phyloP scores from a whole-genome alignment of 2,888 invertebrate species.

The Rhagonycha fulva region DNA sequence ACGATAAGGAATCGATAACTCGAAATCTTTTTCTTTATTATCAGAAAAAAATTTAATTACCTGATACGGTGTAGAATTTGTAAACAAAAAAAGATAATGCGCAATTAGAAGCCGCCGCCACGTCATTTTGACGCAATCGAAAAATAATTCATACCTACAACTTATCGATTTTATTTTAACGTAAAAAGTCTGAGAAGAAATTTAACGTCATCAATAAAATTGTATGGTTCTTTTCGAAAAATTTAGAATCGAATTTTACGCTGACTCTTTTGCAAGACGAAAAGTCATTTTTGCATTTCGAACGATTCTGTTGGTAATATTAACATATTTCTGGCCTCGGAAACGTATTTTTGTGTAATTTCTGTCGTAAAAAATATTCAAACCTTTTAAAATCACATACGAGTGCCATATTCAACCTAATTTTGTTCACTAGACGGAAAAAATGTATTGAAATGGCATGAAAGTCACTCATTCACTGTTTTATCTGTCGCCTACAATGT shows the following conservation, averaged over 20 bases:
- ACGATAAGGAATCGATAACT: slow-evolving; percentile 41
- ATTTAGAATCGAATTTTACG: background rate
- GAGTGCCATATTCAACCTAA: slow-evolving; percentile 56
- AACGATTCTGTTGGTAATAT: slow-evolving; percentile 40
- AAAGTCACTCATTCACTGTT: slow-evolving; percentile 57
- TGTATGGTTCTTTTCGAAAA: background rate
- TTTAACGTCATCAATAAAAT: background rate
- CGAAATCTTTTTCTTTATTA: slow-evolving; percentile 13
- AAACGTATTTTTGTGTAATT: slow-evolving; percentile 45
- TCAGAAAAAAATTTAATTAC: slow-evolving; percentile 23
- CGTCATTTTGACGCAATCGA: slow-evolving; percentile 23
- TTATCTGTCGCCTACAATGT: slow-evolving; percentile 52
- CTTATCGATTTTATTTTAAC: background rate
- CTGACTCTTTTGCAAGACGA: slow-evolving; percentile 3
- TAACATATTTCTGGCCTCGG: slow-evolving; percentile 51
- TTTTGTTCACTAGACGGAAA: slow-evolving; percentile 55
- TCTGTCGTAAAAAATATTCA: slow-evolving; percentile 55
- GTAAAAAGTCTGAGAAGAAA: background rate
- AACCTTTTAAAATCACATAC: slow-evolving; percentile 57
- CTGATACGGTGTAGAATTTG: slow-evolving; percentile 7
- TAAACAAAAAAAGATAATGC: slow-evolving; percentile 11
- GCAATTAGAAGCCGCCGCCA: slow-evolving; percentile 5
- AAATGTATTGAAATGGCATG: slow-evolving; percentile 55
- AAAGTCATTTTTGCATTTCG: slow-evolving; percentile 11
- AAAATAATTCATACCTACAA: background rate